Evolutionary conservation across 2,797 vertebrate genomes (phyloP).

Genomic region (Chiloscyllium punctatum): DNA sequence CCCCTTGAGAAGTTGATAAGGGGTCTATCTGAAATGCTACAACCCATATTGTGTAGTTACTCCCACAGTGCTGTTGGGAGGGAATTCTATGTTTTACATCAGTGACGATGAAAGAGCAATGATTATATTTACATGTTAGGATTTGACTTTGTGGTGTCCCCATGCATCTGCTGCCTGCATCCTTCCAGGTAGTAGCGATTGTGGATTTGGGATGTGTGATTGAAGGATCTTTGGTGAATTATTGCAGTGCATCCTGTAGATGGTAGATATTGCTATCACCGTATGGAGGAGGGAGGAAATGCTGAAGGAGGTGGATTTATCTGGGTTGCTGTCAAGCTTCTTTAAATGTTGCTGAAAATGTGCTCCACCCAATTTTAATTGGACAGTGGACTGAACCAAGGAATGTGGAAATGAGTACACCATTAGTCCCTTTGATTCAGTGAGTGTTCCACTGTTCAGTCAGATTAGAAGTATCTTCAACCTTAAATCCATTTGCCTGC

Average conservation of each 20-base stretch:
- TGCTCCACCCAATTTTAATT: background rate
- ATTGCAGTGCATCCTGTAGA: background rate
- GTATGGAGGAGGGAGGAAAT: background rate
- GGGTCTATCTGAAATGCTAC: background rate
- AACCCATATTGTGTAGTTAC: background rate
- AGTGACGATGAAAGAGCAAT: background rate
- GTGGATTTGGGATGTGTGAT: background rate
- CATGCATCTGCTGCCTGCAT: background rate
- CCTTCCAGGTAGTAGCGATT: background rate
- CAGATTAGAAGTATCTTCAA: background rate
- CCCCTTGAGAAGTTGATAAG: background rate
- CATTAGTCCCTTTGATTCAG: background rate
- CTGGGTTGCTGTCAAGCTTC: background rate
- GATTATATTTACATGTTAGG: background rate
- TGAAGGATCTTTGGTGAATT: background rate
- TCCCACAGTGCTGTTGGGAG: background rate
- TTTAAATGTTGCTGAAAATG: background rate
- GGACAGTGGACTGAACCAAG: background rate
- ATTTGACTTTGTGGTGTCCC: background rate
- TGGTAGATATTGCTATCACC: background rate
- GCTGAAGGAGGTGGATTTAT: background rate
- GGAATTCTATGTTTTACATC: background rate
- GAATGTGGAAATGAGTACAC: background rate
- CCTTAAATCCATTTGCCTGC: background rate
- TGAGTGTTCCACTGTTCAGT: background rate